phyloP scores from a whole-genome alignment of 2,888 invertebrate species.

The Acanthopleura granulata region DNA sequence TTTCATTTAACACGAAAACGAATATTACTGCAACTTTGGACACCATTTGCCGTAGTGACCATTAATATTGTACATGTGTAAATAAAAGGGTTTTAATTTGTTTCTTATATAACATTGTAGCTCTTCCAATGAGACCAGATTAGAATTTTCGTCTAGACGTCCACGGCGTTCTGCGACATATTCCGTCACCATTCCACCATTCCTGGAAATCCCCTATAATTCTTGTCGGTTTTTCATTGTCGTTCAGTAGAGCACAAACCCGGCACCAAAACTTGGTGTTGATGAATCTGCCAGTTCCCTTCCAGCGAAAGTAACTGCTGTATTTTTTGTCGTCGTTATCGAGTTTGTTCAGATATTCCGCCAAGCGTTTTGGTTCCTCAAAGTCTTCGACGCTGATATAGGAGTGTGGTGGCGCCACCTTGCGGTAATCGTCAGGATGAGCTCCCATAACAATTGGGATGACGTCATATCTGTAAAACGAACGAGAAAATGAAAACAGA shows the following conservation, averaged over 20 bases:
- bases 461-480: conserved; percentile 77
- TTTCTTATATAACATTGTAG: too few relatives aligned
- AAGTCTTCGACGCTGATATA: conserved; percentile 98
- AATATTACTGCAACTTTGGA: too few relatives aligned
- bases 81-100: too few relatives aligned
- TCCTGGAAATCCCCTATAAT: conserved; percentile 86
- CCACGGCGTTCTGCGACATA: conserved; percentile 36
- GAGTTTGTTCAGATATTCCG: conserved; percentile 84
- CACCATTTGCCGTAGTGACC: too few relatives aligned
- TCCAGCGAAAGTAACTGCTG: conserved; percentile 93
- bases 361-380: conserved; percentile 85
- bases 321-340: conserved; percentile 89
- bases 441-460: conserved; percentile 96
- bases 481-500: too few relatives aligned
- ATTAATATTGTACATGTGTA: too few relatives aligned
- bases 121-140: neutral
- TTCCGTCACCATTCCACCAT: conserved; percentile 83
- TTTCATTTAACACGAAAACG: too few relatives aligned
- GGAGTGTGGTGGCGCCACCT: conserved; percentile 88
- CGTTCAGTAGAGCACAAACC: conserved; percentile 21
- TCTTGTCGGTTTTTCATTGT: conserved; percentile 37
- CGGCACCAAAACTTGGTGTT: conserved; percentile 23
- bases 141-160: conserved; percentile 9
- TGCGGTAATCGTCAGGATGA: conserved; percentile 88
- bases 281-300: conserved; percentile 73